These are phyloP conservation scores for Chrysolina haemoptera DNA, from an alignment of 2,888 invertebrate genomes.

Conservation along the genomic window DNA sequence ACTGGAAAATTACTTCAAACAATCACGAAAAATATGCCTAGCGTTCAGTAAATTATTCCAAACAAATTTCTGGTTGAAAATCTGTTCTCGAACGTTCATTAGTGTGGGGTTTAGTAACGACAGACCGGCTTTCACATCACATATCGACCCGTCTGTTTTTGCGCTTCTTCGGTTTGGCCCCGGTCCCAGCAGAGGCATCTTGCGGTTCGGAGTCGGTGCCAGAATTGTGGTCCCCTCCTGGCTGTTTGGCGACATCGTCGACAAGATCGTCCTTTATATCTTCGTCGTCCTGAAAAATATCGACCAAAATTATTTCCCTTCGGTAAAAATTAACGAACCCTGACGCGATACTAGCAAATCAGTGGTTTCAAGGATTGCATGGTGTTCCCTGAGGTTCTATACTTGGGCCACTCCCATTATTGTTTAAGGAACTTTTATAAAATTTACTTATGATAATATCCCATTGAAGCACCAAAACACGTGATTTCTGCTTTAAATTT, in stretches of 20 bases:
- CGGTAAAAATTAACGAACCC: too few species aligned
- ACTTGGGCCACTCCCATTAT: too few species aligned
- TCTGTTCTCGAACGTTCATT: constrained; percentile 1
- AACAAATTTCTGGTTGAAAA: constrained; percentile 3
- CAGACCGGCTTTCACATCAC: constrained; percentile 43
- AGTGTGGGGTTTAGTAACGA: constrained; percentile 9
- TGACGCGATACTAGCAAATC: too few species aligned
- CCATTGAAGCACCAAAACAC: too few species aligned
- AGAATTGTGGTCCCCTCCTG: constrained; percentile 45
- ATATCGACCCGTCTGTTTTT: constrained; percentile 55
- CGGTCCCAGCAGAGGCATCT: constrained; percentile 24
- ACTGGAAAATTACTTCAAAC: constrained; percentile 1
- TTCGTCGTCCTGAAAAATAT: constrained; percentile 70
- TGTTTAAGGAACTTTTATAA: neutral
- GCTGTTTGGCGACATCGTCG: constrained; percentile 71
- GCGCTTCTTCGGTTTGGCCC: constrained; percentile 54
- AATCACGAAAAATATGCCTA: neutral
- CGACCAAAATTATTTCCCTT: too few species aligned
- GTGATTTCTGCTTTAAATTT: too few species aligned
- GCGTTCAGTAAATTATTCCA: neutral
- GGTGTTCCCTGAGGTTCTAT: too few species aligned
- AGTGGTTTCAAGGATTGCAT: too few species aligned
- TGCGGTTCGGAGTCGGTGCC: constrained; percentile 45
- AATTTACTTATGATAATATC: too few species aligned
- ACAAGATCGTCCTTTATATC: constrained; percentile 80